Evolutionary conservation across 2,888 invertebrate species (phyloP).

Genomic region (Crioceris asparagi): DNA sequence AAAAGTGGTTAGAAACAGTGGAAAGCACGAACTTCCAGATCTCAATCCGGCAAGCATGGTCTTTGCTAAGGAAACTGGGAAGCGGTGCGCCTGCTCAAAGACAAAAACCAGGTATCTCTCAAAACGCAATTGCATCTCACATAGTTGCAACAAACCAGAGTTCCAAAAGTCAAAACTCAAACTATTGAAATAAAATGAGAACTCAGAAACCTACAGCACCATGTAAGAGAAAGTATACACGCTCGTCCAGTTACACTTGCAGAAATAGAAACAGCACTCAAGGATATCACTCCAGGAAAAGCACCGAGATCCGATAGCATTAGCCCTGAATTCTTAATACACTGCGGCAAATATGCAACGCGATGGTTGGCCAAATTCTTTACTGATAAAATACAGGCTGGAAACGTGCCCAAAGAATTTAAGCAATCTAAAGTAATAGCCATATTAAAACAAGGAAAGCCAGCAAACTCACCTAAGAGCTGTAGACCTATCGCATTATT

Average conservation of each 20-base stretch:
- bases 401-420: conserved; percentile 2
- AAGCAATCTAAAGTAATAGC: conserved; percentile 9
- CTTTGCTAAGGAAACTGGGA: not conserved
- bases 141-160: conserved; percentile 11
- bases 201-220: conserved; percentile 1
- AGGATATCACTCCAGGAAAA: conserved; percentile 3
- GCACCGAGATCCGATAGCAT: conserved; percentile 8
- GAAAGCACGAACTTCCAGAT: not conserved
- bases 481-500: conserved; percentile 5
- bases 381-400: conserved; percentile 3
- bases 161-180: conserved; percentile 7
- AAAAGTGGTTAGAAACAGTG: conserved; percentile 3
- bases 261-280: conserved; percentile 1
- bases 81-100: not conserved
- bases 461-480: conserved; percentile 3
- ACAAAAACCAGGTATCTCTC: not conserved
- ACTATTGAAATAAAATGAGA: conserved; percentile 9
- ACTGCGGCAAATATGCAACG: conserved; percentile 2
- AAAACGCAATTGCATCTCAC: not conserved
- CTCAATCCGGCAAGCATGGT: not conserved
- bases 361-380: conserved; percentile 7
- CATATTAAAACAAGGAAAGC: conserved; percentile 10
- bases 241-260: not conserved
- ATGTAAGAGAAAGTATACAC: not conserved
- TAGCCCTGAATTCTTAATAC: conserved; percentile 8